Base-by-base conservation (phyloP, 1,140 invertebrate genomes). In the Drosophila saltans region DNA sequence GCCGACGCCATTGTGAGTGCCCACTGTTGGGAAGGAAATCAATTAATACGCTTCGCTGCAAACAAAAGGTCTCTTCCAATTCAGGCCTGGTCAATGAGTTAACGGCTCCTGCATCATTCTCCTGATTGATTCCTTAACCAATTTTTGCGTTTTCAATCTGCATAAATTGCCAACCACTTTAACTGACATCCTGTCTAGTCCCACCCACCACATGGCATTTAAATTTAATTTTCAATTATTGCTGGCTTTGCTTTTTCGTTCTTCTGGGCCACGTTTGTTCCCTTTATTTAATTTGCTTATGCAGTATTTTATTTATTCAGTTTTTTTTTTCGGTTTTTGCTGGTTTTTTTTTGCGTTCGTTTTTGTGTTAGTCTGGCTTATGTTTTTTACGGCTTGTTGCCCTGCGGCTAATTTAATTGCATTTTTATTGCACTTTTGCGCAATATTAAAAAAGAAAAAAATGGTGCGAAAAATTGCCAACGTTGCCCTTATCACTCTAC, bases 201-300 rank as follows among this genome's bases (percentile, higher is more conserved):
- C 6, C 39, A 2, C 24, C n/a, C 16, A 69, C 76, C 1, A 63
- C 8, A 30, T 59, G 43, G 24, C 68, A 81, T 74, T 69, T 43
- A 88, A 86, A 77, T 82, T 82, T 88, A 67, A 88, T 88, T 88
- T 86, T 66, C 79, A 88, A 88, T 89, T 86, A 86, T 88, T 83
- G 70, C 58, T 75, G 65, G 64, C 79, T 85, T 79, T 67, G 69
- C 28, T 75, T 63, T 72, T 58, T 39, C 55, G 45, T 33, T 59
- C 61, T 39, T 48, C 65, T 76, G 67, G 48, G 41, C 75, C 55
- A 68, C 58, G 62, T 65, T 63, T 55, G 57, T 6, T n/a, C 62
- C 67, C 71, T 74, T 82, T 69, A 86, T 86, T 89, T 68, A 83
- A 86, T 86, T 89, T 86, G 45, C 30, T 45, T 62, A 61, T 59